Base-by-base conservation (phyloP, 1,140 invertebrate genomes). In the Dendroctonus valens region DNA sequence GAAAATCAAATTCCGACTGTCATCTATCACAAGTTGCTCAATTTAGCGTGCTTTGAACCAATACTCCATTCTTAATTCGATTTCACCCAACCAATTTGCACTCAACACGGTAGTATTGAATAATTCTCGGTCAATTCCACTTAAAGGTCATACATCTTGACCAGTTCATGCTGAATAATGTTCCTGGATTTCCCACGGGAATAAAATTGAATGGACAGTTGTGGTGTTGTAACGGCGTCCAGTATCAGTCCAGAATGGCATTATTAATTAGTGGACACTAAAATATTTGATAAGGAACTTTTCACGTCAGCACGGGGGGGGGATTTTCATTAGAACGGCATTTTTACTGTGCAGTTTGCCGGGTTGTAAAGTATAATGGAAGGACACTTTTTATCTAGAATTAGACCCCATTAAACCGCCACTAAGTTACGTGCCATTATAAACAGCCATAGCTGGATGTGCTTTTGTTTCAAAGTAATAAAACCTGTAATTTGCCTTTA, bases 71-170 rank as follows among this genome's bases (percentile, higher is more conserved):
- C 52, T 57, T 64, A 64, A 64, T 57, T 64, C 52, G 62, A 64
- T 64, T 64, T 57, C 52, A 64, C 62, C n/a, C n/a, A 64, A 57
- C 55, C 62, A 64, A 64, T 64, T 64, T 55, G 39, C 52, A 64
- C 52, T 55, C 52, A 52, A 64, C 48, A 55, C 53, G 44, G 62
- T 64, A 57, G 52, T 57, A 57, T 64, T 64, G 61, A 55, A 64
- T 64, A 54, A 55, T 39, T 38, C 52, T 42, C 52, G 61, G 61
- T 64, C 52, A 48, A 64, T 64, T 64, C 62, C 41, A 64, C 53
- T 64, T 57, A 49, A 57, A 64, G 62, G 53, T 57, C 62, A 50
- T 64, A 57, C 52, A 49, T 64, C 62, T 64, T 57, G 53, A 57
- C 62, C 62, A 50, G 15, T 64, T 64, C 53, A 64, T 46, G 52